Evolutionary conservation across 1,140 invertebrate genomes (phyloP).

Genomic region (Drosophila simulans): DNA sequence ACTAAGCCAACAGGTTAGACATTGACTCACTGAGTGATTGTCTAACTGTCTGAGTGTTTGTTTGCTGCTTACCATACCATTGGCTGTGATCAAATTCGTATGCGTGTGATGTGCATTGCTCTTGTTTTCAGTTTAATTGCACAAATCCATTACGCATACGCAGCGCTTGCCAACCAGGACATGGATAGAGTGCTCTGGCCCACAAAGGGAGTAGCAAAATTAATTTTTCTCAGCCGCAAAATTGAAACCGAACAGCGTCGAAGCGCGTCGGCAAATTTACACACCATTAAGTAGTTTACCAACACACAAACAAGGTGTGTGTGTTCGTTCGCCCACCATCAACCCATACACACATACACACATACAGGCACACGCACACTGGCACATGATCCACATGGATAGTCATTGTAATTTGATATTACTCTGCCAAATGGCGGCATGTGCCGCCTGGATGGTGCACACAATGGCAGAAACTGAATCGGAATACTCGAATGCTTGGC

Average conservation of each 20-base stretch:
- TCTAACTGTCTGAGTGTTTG: constrained; percentile 22
- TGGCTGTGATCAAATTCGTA: constrained; percentile 61
- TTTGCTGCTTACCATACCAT: constrained; percentile 20
- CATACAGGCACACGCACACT: neutral
- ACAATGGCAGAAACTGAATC: constrained; percentile 45
- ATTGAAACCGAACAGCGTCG: constrained; percentile 73
- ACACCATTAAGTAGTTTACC: constrained; percentile 84
- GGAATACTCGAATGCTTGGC: constrained; percentile 3
- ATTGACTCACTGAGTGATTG: constrained; percentile 54
- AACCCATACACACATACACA: constrained; percentile 1
- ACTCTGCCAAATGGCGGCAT: constrained; percentile 70
- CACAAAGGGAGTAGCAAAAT: constrained; percentile 55
- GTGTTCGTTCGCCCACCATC: neutral
- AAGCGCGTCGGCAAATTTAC: constrained; percentile 80
- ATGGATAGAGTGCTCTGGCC: constrained; percentile 5
- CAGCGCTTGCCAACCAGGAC: constrained; percentile 32
- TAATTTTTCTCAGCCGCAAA: constrained; percentile 79
- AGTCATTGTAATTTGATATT: constrained; percentile 79
- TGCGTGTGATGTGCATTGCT: constrained; percentile 17
- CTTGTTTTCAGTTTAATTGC: constrained; percentile 57
- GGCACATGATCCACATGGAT: constrained; percentile 43
- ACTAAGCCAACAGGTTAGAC: constrained; percentile 49
- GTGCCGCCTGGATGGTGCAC: constrained; percentile 60
- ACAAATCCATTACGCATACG: constrained; percentile 60
- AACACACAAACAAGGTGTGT: constrained; percentile 38